phyloP scores from a whole-genome alignment of 2,113 vertebrate genomes.

The Pachyramphus minor region DNA sequence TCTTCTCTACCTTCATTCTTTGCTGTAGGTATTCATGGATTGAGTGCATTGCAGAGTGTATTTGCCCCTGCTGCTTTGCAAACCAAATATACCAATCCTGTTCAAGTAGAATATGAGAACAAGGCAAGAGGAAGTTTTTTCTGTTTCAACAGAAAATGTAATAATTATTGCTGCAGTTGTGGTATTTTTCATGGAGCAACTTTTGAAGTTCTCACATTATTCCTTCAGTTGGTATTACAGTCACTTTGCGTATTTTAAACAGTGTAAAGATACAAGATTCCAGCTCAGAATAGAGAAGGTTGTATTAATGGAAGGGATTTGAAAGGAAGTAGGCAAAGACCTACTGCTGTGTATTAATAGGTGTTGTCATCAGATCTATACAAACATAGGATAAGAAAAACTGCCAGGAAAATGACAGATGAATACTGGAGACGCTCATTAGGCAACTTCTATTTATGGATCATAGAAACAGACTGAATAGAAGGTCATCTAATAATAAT shows the following conservation, averaged over 20 bases:
- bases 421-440: background rate
- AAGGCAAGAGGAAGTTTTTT: background rate
- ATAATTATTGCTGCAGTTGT: background rate
- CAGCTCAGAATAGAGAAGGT: background rate
- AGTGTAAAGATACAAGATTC: background rate
- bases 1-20: background rate
- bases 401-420: background rate
- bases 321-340: background rate
- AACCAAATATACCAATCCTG: background rate
- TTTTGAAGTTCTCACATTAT: background rate
- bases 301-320: background rate
- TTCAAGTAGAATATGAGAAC: background rate
- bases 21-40: background rate
- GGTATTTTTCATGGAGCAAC: background rate
- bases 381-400: background rate
- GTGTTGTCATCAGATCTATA: background rate
- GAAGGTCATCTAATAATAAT: background rate
- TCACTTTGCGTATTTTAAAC: background rate
- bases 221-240: background rate
- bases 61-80: background rate
- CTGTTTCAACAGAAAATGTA: background rate
- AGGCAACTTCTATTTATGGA: constrained; percentile 1
- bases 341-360: background rate
- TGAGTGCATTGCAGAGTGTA: background rate
- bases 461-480: background rate